Conservation (phyloP, 2,113 vertebrate species). For the Caloenas nicobarica region DNA sequence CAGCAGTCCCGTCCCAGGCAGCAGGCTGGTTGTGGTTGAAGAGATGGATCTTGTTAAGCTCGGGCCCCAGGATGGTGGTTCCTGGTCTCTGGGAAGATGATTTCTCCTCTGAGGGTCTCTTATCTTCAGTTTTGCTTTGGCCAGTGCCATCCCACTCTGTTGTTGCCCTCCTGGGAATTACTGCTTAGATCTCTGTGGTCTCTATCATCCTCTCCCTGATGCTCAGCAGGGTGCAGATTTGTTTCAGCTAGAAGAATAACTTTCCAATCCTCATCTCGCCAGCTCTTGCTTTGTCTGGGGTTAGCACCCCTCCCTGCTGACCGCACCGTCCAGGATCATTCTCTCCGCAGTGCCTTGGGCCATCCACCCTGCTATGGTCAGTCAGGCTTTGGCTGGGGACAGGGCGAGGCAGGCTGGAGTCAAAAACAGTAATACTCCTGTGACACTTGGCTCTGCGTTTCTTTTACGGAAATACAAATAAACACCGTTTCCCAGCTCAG, state of each 20-base stretch:
- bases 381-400: constrained; percentile 2
- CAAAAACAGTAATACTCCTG: constrained; percentile 23
- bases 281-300: background rate
- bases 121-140: background rate
- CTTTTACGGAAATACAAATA: background rate
- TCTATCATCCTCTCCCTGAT: background rate
- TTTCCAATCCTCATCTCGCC: background rate
- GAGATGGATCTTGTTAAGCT: background rate
- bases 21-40: background rate
- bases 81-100: background rate
- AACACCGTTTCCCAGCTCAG: background rate
- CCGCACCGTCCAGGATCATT: background rate
- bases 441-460: constrained; percentile 51
- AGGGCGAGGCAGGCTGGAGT: constrained; percentile 10
- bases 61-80: background rate
- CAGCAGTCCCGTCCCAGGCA: background rate
- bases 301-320: constrained; percentile 14
- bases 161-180: background rate
- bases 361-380: constrained; percentile 5
- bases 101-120: background rate
- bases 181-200: background rate
- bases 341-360: background rate
- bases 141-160: too few relatives aligned
- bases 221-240: background rate
- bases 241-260: background rate